Percentiles rank a stretch among this genome's conserved stretches.
Evolutionary conservation across 2,797 vertebrate genomes (phyloP).

Genomic region (Muscicapa comitata): DNA sequence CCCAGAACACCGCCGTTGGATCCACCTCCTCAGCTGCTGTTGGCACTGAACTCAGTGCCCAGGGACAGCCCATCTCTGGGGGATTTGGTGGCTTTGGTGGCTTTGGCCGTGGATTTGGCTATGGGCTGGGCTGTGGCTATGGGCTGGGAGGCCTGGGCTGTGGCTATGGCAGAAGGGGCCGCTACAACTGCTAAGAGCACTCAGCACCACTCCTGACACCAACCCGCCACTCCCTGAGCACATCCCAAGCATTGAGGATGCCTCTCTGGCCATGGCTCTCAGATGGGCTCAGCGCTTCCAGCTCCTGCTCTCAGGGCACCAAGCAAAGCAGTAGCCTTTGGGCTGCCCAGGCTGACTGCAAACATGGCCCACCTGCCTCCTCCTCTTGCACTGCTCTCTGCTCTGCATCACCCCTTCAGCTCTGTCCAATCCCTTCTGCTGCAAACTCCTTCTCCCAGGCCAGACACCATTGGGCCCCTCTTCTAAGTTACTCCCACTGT

Average conservation of each 20-base stretch:
- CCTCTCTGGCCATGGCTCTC: not conserved
- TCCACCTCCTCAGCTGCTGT: not conserved
- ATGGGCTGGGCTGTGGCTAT: not conserved
- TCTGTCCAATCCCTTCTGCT: not conserved
- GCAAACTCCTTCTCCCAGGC: not conserved
- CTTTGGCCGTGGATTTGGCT: not conserved
- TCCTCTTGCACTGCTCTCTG: fast-evolving
- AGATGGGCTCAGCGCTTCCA: fast-evolving
- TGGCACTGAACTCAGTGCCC: not conserved
- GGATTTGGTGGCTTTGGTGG: not conserved
- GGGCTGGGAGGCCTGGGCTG: not conserved
- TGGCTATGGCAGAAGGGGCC: not conserved
- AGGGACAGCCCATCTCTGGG: not conserved
- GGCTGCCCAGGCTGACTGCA: fast-evolving
- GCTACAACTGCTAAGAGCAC: not conserved
- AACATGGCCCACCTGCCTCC: not conserved
- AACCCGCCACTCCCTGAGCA: not conserved
- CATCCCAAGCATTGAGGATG: fast-evolving
- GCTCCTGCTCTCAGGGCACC: not conserved
- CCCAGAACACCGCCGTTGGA: no score
- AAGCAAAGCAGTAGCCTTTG: no score
- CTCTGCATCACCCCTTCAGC: fast-evolving
- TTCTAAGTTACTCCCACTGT: fast-evolving
- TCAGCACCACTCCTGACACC: not conserved
- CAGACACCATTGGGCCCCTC: fast-evolving